phyloP scores from a whole-genome alignment of 2,113 vertebrate genomes.

The Ciconia maguari region DNA sequence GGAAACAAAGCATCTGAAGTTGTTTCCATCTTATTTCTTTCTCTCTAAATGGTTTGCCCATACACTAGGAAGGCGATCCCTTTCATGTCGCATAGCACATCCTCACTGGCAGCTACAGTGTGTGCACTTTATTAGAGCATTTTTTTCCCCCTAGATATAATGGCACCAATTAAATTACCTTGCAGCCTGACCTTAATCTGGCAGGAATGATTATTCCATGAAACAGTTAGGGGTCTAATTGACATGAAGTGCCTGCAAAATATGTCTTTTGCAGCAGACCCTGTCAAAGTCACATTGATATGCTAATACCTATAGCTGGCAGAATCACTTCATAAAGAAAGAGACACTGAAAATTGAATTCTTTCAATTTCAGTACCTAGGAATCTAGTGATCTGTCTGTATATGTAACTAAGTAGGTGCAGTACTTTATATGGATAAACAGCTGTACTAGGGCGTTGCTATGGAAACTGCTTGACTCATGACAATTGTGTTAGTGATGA shows the following conservation, averaged over 20 bases:
- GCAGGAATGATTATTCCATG: constrained; percentile 85
- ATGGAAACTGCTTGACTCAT: constrained; percentile 84
- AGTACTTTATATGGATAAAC: constrained; percentile 82
- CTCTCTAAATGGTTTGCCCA: constrained; percentile 49
- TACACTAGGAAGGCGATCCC: constrained; percentile 60
- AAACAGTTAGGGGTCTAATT: constrained; percentile 85
- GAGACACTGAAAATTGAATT: constrained; percentile 86
- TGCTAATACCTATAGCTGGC: constrained; percentile 84
- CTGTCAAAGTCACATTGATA: constrained; percentile 87
- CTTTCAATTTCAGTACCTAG: constrained; percentile 84
- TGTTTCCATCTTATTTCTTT: constrained; percentile 49
- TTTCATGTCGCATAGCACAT: constrained; percentile 69
- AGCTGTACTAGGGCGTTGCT: constrained; percentile 78
- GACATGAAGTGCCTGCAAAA: constrained; percentile 86
- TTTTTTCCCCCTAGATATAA: constrained; percentile 79
- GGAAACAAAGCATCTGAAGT: constrained; percentile 58
- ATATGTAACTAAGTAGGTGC: constrained; percentile 83
- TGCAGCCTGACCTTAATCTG: constrained; percentile 84
- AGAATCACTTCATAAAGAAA: constrained; percentile 84
- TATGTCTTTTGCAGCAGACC: constrained; percentile 83
- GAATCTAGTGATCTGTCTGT: constrained; percentile 84
- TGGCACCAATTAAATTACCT: constrained; percentile 87
- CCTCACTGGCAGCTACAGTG: constrained; percentile 72
- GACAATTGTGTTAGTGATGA: constrained; percentile 83
- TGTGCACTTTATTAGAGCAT: constrained; percentile 79